Evolutionary conservation across 1,140 invertebrate genomes (phyloP).

Genomic region (Nixonia krombeini): DNA sequence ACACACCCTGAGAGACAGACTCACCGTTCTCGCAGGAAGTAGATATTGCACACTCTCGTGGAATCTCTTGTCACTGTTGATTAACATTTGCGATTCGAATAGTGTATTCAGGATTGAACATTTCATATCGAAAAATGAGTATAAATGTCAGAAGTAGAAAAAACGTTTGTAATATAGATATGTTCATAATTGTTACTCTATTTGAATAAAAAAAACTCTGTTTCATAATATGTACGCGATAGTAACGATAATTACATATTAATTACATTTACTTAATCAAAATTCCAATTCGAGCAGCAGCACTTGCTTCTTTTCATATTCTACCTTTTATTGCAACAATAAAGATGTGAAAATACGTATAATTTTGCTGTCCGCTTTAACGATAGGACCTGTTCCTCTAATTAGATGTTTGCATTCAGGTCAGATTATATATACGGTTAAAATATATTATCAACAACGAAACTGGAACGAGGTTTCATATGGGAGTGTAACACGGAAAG

Average conservation of each 20-base stretch:
- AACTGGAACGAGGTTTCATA: constrained; percentile 51
- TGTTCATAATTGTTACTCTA: too few relatives aligned
- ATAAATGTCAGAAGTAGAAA: too few relatives aligned
- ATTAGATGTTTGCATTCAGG: constrained; percentile 14
- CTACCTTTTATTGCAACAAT: too few relatives aligned
- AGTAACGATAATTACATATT: too few relatives aligned
- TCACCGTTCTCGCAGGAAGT: constrained; percentile 23
- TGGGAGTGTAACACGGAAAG: constrained; percentile 9
- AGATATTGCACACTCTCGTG: constrained; percentile 2
- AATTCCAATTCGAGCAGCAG: too few relatives aligned
- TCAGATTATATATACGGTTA: constrained; percentile 17
- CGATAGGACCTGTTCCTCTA: background rate
- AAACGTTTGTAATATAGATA: too few relatives aligned
- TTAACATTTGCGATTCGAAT: constrained; percentile 6
- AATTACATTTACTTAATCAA: too few relatives aligned
- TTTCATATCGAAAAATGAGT: too few relatives aligned
- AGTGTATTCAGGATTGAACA: background rate
- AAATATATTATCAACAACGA: constrained; percentile 3
- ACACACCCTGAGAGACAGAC: constrained; percentile 48
- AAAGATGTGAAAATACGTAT: too few relatives aligned
- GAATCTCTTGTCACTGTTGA: constrained; percentile 4
- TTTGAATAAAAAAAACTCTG: too few relatives aligned
- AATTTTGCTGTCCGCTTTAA: background rate
- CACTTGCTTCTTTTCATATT: too few relatives aligned
- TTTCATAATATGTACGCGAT: too few relatives aligned